These are phyloP conservation scores for Tetropium fuscum DNA, from an alignment of 2,888 invertebrate genomes.

Conservation along the genomic window DNA sequence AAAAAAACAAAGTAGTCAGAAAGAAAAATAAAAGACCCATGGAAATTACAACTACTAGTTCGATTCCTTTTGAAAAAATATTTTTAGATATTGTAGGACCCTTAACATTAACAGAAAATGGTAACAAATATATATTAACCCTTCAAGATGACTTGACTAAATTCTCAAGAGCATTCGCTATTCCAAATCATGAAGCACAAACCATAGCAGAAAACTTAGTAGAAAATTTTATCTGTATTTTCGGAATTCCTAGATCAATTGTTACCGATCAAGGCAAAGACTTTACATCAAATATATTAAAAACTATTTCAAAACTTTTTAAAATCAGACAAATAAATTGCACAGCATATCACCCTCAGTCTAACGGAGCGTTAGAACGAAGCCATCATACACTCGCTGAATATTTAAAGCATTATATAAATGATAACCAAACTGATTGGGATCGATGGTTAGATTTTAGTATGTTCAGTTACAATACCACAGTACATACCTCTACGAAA, in stretches of 20 bases:
- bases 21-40: conserved; percentile 48
- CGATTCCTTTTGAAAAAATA: conserved; percentile 50
- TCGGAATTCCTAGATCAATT: conserved; percentile 37
- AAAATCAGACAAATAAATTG: conserved; percentile 53
- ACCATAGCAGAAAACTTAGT: conserved; percentile 52
- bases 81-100: conserved; percentile 55
- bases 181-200: conserved; percentile 54
- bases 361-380: conserved; percentile 52
- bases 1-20: conserved; percentile 49
- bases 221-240: conserved; percentile 45
- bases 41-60: conserved; percentile 52
- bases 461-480: conserved; percentile 18
- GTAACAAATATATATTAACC: conserved; percentile 57
- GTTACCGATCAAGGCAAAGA: conserved; percentile 43
- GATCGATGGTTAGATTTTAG: conserved; percentile 56
- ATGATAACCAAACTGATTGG: not conserved
- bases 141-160: conserved; percentile 57
- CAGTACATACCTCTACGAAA: conserved; percentile 31
- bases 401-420: conserved; percentile 41
- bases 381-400: conserved; percentile 21
- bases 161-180: conserved; percentile 52
- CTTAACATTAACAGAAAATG: conserved; percentile 48
- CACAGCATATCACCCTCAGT: conserved; percentile 54
- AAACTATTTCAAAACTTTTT: conserved; percentile 50
- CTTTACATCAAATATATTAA: conserved; percentile 48